Conservation (phyloP, 1,140 invertebrate species). For the Hydropsyche tenuis region DNA sequence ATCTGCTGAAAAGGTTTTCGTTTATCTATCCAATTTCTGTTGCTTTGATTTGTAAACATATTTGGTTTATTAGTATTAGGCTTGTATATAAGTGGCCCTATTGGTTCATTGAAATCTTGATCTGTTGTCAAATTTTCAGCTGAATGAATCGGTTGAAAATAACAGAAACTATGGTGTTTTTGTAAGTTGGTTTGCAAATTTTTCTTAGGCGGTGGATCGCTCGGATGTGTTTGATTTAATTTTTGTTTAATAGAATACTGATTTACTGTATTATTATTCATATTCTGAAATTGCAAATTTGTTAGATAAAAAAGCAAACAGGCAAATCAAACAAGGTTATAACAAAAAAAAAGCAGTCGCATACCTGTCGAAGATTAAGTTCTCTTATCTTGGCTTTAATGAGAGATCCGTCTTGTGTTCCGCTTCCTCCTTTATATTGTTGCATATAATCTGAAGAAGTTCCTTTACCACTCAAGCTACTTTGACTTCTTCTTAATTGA, state of each 20-base stretch:
- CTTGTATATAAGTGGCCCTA: conserved; percentile 57
- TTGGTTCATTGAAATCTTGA: conserved; percentile 52
- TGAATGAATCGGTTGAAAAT: conserved; percentile 64
- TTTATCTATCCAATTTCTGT: conserved; percentile 52
- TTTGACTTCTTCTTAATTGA: conserved; percentile 46
- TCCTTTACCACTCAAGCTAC: conserved; percentile 43
- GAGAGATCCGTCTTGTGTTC: conserved; percentile 41
- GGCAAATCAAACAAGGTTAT: no score
- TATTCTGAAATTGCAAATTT: conserved; percentile 59
- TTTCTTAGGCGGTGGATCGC: conserved; percentile 62
- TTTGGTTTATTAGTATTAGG: conserved; percentile 48
- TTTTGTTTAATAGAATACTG: conserved; percentile 60
- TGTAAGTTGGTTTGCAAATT: conserved; percentile 68
- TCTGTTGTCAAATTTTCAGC: conserved; percentile 45
- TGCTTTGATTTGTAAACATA: conserved; percentile 49
- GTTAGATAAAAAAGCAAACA: conserved; percentile 10
- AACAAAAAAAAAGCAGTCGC: no score
- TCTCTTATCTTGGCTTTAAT: conserved; percentile 48
- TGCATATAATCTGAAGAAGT: conserved; percentile 38
- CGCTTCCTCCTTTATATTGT: conserved; percentile 15
- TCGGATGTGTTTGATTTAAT: conserved; percentile 54
- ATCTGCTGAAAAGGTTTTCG: conserved; percentile 52
- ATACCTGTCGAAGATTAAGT: conserved; percentile 48
- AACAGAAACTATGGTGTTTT: conserved; percentile 72
- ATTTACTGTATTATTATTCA: conserved; percentile 57